Conservation (phyloP, 2,113 vertebrate species). For the Agelaius phoeniceus region DNA sequence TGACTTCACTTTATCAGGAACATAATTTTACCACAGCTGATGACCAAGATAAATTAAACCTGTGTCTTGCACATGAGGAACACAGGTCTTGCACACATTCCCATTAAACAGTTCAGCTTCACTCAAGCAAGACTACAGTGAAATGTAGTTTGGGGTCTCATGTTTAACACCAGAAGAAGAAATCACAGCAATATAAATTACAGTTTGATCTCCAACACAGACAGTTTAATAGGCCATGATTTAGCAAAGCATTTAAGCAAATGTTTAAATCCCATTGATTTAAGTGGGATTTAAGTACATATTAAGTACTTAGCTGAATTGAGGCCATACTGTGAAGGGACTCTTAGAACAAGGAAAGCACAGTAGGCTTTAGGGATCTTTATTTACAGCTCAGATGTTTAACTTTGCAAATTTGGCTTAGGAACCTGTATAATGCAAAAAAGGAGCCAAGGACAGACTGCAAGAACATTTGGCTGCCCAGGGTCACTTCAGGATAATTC, state of each 20-base stretch:
- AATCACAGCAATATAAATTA: constrained; percentile 30
- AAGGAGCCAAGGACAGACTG: constrained; percentile 47
- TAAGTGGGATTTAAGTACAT: constrained; percentile 53
- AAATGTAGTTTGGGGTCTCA: not conserved
- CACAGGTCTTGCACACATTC: not conserved
- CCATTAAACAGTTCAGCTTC: not conserved
- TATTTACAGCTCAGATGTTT: constrained; percentile 62
- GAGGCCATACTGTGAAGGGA: constrained; percentile 35
- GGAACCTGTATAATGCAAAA: constrained; percentile 16
- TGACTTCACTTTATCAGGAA: not conserved
- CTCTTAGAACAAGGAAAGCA: constrained; percentile 15
- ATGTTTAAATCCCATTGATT: constrained; percentile 52
- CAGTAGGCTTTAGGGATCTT: constrained; percentile 49
- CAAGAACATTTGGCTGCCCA: constrained; percentile 50
- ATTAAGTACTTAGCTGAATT: constrained; percentile 52
- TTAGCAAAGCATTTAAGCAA: constrained; percentile 46
- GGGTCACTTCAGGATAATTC: constrained; percentile 48
- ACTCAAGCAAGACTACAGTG: not conserved
- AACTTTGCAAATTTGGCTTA: constrained; percentile 48
- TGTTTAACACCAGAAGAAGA: not conserved
- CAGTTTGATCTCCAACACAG: not conserved
- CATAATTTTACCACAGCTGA: not conserved
- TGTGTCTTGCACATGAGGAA: not conserved
- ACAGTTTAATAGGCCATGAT: constrained; percentile 31
- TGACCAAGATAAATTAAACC: not conserved